Percentiles rank a stretch among this genome's conserved stretches.
Conservation (phyloP, 2,888 invertebrate species). For the Nomada lathburiana region DNA sequence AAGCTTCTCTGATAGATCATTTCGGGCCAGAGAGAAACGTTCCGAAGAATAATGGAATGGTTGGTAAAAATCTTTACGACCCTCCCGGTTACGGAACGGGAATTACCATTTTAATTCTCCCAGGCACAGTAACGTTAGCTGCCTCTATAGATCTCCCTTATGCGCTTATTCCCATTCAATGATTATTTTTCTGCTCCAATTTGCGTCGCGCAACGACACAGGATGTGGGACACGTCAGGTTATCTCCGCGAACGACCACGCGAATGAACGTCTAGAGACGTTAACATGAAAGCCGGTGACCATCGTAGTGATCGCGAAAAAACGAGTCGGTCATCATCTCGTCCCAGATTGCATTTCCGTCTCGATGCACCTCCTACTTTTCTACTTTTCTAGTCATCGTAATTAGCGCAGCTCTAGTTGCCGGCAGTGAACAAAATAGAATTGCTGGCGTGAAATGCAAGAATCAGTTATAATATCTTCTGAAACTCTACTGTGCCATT, state of each 20-base stretch:
- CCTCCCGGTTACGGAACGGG: not conserved
- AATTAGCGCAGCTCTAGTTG: slow-evolving; percentile 49
- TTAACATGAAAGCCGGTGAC: slow-evolving; percentile 36
- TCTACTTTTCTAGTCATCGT: slow-evolving; percentile 47
- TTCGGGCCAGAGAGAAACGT: not conserved
- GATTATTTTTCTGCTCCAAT: slow-evolving; percentile 49
- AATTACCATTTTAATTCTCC: slow-evolving; percentile 39
- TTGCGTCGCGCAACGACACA: slow-evolving; percentile 21
- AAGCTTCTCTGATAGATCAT: slow-evolving; percentile 54
- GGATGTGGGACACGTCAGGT: not conserved
- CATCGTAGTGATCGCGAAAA: slow-evolving; percentile 46
- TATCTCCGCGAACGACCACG: not conserved
- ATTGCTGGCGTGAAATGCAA: slow-evolving; percentile 6
- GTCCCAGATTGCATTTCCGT: slow-evolving; percentile 62
- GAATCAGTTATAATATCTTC: not conserved
- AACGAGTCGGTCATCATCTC: slow-evolving; percentile 56
- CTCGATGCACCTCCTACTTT: slow-evolving; percentile 46
- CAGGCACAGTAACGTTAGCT: slow-evolving; percentile 15
- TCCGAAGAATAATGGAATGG: slow-evolving; percentile 29
- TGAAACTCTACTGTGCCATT: slow-evolving; percentile 29
- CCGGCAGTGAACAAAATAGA: not conserved
- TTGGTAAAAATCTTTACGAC: slow-evolving; percentile 28
- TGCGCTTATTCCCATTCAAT: slow-evolving; percentile 23
- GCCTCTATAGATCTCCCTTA: not conserved
- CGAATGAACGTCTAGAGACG: slow-evolving; percentile 44